Percentiles rank a stretch among this genome's conserved stretches.
These are phyloP conservation scores for Bos taurus DNA, from an alignment of 2,113 vertebrate genomes.

Conservation along the genomic window ARS-UCD2.0 NC_037335.1:5127501-5128000, in stretches of 20 bases:
- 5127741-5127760: background rate
- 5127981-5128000: background rate
- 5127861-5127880: background rate
- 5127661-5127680: background rate
- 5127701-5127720: background rate
- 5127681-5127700: background rate
- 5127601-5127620: background rate
- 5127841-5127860: background rate
- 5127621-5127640: background rate
- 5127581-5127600: background rate
- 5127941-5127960: slow-evolving; percentile 34
- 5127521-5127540: background rate
- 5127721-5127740: background rate
- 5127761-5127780: background rate
- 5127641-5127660: background rate
- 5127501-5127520: background rate
- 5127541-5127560: background rate
- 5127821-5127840: background rate
- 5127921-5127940: background rate
- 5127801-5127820: background rate
- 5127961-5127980: background rate
- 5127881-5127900: background rate
- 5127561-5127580: background rate
- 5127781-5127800: background rate
- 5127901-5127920: background rate